Evolutionary conservation across 2,113 vertebrate species (phyloP), one percentile per base, ranked within the genome.

Genomic region (Mirza zaza): DNA sequence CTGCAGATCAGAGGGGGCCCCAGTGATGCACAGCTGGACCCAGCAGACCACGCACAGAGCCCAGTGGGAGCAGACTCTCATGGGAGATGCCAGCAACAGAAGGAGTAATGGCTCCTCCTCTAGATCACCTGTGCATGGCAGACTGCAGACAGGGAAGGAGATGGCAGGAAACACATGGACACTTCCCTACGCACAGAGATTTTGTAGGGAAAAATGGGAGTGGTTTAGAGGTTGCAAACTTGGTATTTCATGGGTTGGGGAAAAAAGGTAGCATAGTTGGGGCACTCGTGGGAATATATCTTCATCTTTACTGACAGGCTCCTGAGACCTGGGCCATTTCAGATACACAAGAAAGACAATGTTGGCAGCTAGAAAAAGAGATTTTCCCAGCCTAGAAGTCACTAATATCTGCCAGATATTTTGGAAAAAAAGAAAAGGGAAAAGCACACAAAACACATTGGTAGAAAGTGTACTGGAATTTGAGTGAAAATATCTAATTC

Each of bases 341-440:
- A 32, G 25, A n/a, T 18, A 55, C 52, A 27, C 34, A 52, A 59
- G 59, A 82, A 36, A 90, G 36, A 82, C 75, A 48, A 32, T 4
- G 13, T 27, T 70, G 23, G 25, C 13, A 1, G 13, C 14, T 70
- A 42, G 36, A 52, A 81, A 29, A 79, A 61, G 36, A 70, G 17
- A 2, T 82, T 32, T 84, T 50, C 48, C 79, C 45, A 67, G 48
- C 23, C 70, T 75, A 27, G 67, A 77, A 79, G 61, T 86, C 73
- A 79, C n/a, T 87, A 42, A 50, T 0, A 5, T 80, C 77, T 87
- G 20, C 48, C 48, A 27, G 45, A 59, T 83, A 80, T 27, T 92
- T 29, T 6, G 8, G 1, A 4, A 0, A 1, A 48, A 5, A 23
- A 20, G 29, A 6, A 42, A 15, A 32, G n/a, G 42, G 61, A 34